Conservation (phyloP, 2,113 vertebrate genomes). For the Ranitomeya variabilis region DNA sequence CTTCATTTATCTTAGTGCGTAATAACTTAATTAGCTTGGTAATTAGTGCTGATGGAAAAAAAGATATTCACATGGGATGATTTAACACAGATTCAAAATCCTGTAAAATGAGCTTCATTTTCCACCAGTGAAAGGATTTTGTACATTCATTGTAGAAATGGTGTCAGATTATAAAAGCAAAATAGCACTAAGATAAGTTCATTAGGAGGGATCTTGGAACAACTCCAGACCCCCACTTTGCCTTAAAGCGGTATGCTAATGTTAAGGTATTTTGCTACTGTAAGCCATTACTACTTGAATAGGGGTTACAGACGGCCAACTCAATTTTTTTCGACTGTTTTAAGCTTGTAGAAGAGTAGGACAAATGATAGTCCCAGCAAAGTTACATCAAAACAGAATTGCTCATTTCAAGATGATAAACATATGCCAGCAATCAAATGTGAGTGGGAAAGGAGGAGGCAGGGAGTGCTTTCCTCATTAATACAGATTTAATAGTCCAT, state of each 20-base stretch:
- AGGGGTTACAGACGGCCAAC: not conserved
- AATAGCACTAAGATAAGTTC: not conserved
- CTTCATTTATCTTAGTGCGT: slow-evolving; percentile 53
- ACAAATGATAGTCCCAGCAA: no score
- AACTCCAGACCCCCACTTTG: not conserved
- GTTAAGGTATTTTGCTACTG: not conserved
- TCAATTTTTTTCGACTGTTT: no score
- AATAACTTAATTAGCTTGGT: slow-evolving; percentile 48
- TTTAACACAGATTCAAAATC: slow-evolving; percentile 41
- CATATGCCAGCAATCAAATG: no score
- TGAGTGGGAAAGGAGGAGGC: no score
- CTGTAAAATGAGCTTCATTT: slow-evolving; percentile 40
- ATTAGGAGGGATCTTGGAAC: not conserved
- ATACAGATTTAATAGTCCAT: no score
- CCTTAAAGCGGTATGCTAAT: not conserved
- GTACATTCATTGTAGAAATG: slow-evolving; percentile 4
- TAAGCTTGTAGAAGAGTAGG: no score
- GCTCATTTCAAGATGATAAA: no score
- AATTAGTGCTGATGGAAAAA: not conserved
- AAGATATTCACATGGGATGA: slow-evolving; percentile 46
- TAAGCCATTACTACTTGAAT: not conserved
- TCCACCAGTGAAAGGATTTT: slow-evolving; percentile 18
- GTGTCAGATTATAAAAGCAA: slow-evolving; percentile 9
- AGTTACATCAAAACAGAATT: no score
- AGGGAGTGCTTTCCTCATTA: no score